These are phyloP conservation scores for Sphecodes monilicornis DNA, from an alignment of 2,888 invertebrate genomes.

Conservation along the genomic window DNA sequence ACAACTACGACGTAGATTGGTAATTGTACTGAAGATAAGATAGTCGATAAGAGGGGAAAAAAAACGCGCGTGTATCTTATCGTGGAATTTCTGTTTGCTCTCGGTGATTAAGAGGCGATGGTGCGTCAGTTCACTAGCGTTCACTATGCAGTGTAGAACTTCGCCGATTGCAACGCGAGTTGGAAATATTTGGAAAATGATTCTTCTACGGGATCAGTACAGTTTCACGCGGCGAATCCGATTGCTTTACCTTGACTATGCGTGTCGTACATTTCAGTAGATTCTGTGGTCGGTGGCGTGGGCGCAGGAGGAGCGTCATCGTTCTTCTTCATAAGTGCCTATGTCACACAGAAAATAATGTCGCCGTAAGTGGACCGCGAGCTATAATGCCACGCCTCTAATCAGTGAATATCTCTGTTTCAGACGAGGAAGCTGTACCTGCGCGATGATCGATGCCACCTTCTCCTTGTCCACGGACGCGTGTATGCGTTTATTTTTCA, in stretches of 20 bases:
- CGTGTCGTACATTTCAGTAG: constrained; percentile 79
- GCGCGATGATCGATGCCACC: constrained; percentile 90
- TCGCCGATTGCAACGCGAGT: background rate
- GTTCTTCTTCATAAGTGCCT: constrained; percentile 81
- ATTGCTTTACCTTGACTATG: constrained; percentile 79
- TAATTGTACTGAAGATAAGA: constrained; percentile 66
- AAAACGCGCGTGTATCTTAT: constrained; percentile 63
- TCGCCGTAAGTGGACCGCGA: background rate
- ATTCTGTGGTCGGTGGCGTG: constrained; percentile 72
- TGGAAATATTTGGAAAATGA: background rate
- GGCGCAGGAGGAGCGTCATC: constrained; percentile 75
- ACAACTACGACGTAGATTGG: constrained; percentile 31
- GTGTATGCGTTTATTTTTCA: constrained; percentile 98
- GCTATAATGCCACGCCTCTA: background rate
- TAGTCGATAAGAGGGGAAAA: constrained; percentile 8
- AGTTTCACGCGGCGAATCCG: background rate
- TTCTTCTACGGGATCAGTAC: background rate
- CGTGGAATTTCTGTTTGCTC: constrained; percentile 42
- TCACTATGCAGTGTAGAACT: background rate
- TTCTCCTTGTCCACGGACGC: constrained; percentile 89
- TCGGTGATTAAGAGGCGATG: constrained; percentile 33
- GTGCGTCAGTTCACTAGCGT: background rate
- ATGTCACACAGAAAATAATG: constrained; percentile 40
- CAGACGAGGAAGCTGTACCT: constrained; percentile 83
- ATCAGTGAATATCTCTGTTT: constrained; percentile 13